phyloP scores from a whole-genome alignment of 2,113 vertebrate species.

The Peromyscus californicus region DNA sequence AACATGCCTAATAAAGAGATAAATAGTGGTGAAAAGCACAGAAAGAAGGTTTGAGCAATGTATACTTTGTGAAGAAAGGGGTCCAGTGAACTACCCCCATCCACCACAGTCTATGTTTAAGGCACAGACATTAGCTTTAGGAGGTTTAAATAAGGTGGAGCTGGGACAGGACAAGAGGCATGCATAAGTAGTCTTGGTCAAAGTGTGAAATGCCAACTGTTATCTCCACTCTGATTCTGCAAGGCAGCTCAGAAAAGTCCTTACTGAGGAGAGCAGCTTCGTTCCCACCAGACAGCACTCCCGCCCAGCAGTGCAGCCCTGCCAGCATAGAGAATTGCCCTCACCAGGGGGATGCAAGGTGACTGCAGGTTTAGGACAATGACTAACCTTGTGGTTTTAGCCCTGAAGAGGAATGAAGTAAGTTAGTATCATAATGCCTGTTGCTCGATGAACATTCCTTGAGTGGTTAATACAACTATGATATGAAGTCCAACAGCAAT shows the following conservation, averaged over 20 bases:
- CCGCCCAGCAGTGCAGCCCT: neutral
- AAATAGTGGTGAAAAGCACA: neutral
- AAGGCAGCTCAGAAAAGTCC: neutral
- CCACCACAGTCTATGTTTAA: neutral
- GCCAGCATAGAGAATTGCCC: neutral
- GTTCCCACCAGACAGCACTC: neutral
- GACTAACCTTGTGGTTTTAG: neutral
- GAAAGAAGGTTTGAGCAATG: neutral
- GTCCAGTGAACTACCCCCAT: neutral
- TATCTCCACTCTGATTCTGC: neutral
- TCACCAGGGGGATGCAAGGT: neutral
- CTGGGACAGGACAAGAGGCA: neutral
- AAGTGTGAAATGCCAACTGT: neutral
- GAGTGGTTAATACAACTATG: neutral
- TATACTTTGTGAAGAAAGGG: neutral
- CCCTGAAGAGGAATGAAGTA: neutral
- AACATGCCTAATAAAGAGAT: neutral
- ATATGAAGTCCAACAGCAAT: neutral
- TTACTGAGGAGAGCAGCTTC: neutral
- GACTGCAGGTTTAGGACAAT: neutral
- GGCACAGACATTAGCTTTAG: neutral
- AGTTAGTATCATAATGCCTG: neutral
- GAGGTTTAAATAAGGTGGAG: neutral
- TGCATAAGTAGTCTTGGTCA: neutral
- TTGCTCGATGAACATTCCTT: neutral